phyloP scores from a whole-genome alignment of 2,888 invertebrate genomes.

The Gymnoscelis rufifasciata region DNA sequence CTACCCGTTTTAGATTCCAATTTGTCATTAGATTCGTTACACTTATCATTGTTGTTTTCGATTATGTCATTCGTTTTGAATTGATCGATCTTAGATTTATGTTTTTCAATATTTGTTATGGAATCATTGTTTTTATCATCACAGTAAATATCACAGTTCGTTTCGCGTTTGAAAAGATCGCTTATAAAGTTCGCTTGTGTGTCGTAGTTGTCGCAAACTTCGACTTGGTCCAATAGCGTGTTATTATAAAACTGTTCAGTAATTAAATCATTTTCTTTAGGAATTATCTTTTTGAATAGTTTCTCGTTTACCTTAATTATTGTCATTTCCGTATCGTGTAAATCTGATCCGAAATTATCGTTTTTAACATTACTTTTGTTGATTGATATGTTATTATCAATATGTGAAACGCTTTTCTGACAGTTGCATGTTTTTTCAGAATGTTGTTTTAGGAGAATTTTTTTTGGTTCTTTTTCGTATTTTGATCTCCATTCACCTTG shows the following conservation, averaged over 20 bases:
- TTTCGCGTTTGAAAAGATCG: conserved; percentile 51
- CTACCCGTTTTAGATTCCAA: too few species aligned
- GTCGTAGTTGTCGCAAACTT: conserved; percentile 54
- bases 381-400: conserved; percentile 16
- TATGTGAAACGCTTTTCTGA: conserved; percentile 16
- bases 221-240: conserved; percentile 41
- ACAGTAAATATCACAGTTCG: conserved; percentile 18
- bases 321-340: conserved; percentile 31
- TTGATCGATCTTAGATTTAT: too few species aligned
- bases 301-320: conserved; percentile 43
- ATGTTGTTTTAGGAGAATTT: conserved; percentile 48
- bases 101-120: too few species aligned
- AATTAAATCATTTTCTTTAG: conserved; percentile 51
- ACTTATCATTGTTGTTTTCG: neutral
- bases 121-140: conserved; percentile 1
- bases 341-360: conserved; percentile 20
- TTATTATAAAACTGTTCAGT: conserved; percentile 66
- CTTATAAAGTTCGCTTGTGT: conserved; percentile 62
- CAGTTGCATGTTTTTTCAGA: conserved; percentile 43
- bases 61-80: neutral
- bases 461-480: conserved; percentile 55
- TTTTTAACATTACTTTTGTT: neutral
- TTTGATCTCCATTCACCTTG: conserved; percentile 83
- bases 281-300: conserved; percentile 43
- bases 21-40: too few species aligned